These are phyloP conservation scores for Dromius quadrimaculatus DNA, from an alignment of 2,888 invertebrate species.

Conservation along the genomic window DNA sequence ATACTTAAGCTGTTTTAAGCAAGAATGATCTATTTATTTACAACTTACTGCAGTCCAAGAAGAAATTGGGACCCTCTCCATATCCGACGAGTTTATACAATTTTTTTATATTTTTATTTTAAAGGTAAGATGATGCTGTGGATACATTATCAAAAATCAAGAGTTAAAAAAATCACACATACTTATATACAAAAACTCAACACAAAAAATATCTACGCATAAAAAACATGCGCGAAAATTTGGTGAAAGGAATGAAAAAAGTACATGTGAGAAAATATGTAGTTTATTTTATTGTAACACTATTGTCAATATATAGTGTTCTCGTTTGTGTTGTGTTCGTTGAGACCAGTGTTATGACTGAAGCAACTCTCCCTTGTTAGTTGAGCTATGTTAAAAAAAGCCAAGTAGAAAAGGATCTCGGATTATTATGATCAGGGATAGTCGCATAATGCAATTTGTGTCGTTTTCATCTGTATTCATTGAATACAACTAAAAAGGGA, in stretches of 20 bases:
- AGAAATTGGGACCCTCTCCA: background rate
- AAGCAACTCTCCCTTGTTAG: slow-evolving; percentile 50
- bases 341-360: slow-evolving; percentile 34
- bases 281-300: slow-evolving; percentile 49
- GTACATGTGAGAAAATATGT: slow-evolving; percentile 45
- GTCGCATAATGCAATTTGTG: background rate
- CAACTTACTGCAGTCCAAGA: slow-evolving; percentile 27
- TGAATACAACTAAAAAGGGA: slow-evolving; percentile 46
- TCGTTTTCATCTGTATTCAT: background rate
- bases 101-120: slow-evolving; percentile 9
- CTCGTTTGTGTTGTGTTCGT: slow-evolving; percentile 45
- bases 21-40: slow-evolving; percentile 39
- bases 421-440: background rate
- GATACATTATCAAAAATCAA: background rate
- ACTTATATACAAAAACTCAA: slow-evolving; percentile 20
- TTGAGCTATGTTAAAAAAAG: slow-evolving; percentile 38
- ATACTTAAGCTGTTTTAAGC: slow-evolving; percentile 42
- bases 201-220: slow-evolving; percentile 26
- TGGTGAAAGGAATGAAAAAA: slow-evolving; percentile 21
- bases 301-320: slow-evolving; percentile 54
- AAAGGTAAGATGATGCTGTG: background rate
- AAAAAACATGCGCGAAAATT: slow-evolving; percentile 34
- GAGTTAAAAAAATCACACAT: slow-evolving; percentile 22
- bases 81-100: slow-evolving; percentile 1
- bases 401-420: slow-evolving; percentile 8